Base-by-base conservation (phyloP, 2,113 vertebrate genomes). In the Paracanthobrama guichenoti region DNA sequence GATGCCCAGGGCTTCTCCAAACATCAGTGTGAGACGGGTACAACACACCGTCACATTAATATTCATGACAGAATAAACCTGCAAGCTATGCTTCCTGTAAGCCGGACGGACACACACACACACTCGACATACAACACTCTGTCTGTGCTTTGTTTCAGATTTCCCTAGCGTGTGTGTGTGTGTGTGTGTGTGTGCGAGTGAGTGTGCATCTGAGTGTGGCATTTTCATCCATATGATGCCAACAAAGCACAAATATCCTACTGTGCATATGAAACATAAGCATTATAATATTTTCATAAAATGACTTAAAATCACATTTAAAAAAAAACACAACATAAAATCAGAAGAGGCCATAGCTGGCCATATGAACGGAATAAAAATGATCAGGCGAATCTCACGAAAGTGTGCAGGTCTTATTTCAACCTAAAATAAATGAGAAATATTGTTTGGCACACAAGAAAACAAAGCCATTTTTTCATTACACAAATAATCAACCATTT, bases 61-160 rank as follows among this genome's bases (percentile, higher is more conserved):
- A 88, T 81, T 78, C 62, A 88, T 84, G 77, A 42, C 24, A 55
- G 22, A 42, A 69, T 53, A n/a, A 87, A 81, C 77, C 82, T 81
- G 72, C 82, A 35, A 69, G 82, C 86, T 50, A 76, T 24, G n/a
- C 48, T 55, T 62, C 26, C 59, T 74, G 28, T 26, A n/a, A 39
- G 50, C 57, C 60, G 39, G 64, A 66, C 44, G 59, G 50, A 66
- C 78, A 64, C 8, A 31, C 35, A 39, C 4, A 39, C 35, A 6
- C 39, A 39, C 39, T 31, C 31, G 31, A 31, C 31, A n/a, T n/a
- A n/a, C n/a, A n/a, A 48, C 11, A 13, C 46, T 14, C 5, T 62
- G 26, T 64, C 26, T 66, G 28, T 66, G 62, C 62, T 66, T 66
- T 66, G 28, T 66, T 66, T 66, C 2, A 9, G 28, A 66, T 28